Evolutionary conservation across 2,797 vertebrate species (phyloP).

Genomic region (Alectoris magna): DNA sequence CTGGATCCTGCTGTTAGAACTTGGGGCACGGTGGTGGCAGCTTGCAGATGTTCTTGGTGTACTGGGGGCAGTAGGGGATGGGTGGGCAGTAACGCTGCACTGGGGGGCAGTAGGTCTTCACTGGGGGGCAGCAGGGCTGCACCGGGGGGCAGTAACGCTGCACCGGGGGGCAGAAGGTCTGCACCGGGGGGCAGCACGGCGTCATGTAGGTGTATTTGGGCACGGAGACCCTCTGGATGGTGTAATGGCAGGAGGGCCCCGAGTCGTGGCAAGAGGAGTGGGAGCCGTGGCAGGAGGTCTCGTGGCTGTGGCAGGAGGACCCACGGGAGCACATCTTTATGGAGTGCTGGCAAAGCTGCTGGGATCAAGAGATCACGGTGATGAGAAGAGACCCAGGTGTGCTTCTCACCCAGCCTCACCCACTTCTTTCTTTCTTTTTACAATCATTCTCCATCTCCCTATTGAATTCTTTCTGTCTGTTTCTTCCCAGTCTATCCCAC

Average conservation of each 20-base stretch:
- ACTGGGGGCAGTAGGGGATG: not conserved
- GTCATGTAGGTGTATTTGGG: not conserved
- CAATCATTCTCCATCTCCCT: not conserved
- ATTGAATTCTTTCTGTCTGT: rapidly evolving
- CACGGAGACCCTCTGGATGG: constrained; percentile 6
- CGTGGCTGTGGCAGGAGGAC: not conserved
- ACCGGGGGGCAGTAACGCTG: rapidly evolving
- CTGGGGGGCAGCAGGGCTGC: not conserved
- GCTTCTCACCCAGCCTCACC: rapidly evolving
- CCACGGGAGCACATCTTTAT: not conserved
- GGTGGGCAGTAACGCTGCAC: not conserved
- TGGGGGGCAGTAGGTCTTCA: not conserved
- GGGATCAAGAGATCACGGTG: rapidly evolving
- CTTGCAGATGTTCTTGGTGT: constrained; percentile 16
- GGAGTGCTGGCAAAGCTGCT: not conserved
- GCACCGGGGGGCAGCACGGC: not conserved
- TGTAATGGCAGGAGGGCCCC: not conserved
- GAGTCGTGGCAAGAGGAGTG: not conserved
- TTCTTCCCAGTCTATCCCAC: not conserved
- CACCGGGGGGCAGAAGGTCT: rapidly evolving
- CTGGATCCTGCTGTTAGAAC: not conserved
- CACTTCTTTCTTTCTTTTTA: rapidly evolving
- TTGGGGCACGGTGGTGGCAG: not conserved
- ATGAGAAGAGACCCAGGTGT: not conserved
- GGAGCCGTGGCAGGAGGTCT: not conserved